phyloP scores from a whole-genome alignment of 2,888 invertebrate genomes.

The Orthosia gracilis region DNA sequence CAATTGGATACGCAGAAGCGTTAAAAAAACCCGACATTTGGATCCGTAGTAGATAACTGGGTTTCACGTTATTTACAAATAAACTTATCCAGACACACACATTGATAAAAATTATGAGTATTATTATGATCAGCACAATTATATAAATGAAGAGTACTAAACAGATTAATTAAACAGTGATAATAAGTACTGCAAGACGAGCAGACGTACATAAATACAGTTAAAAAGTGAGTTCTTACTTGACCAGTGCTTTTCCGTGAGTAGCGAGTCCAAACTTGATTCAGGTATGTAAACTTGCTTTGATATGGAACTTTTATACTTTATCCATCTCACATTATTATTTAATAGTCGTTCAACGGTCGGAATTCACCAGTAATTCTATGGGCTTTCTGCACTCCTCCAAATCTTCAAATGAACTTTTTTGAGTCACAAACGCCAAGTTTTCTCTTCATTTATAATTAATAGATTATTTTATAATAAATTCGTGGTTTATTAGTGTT shows the following conservation, averaged over 20 bases:
- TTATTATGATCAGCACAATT: neutral
- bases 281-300: slow-evolving; percentile 1
- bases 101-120: neutral
- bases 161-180: slow-evolving; percentile 23
- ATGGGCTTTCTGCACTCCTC: too few species aligned
- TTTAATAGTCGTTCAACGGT: too few species aligned
- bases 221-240: neutral
- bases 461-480: too few species aligned
- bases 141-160: slow-evolving; percentile 5
- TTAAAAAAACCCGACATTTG: too few species aligned
- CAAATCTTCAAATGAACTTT: too few species aligned
- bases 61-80: slow-evolving; percentile 19
- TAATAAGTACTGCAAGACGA: neutral
- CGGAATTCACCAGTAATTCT: too few species aligned
- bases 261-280: neutral
- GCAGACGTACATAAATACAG: neutral
- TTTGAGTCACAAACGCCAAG: too few species aligned
- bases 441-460: too few species aligned
- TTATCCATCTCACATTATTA: too few species aligned
- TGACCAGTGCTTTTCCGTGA: too few species aligned
- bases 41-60: neutral
- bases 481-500: too few species aligned
- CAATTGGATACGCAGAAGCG: too few species aligned
- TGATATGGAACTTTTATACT: neutral
- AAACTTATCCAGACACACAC: neutral